These are phyloP conservation scores for Barnardius zonarius DNA, from an alignment of 2,113 vertebrate genomes.

Conservation along the genomic window DNA sequence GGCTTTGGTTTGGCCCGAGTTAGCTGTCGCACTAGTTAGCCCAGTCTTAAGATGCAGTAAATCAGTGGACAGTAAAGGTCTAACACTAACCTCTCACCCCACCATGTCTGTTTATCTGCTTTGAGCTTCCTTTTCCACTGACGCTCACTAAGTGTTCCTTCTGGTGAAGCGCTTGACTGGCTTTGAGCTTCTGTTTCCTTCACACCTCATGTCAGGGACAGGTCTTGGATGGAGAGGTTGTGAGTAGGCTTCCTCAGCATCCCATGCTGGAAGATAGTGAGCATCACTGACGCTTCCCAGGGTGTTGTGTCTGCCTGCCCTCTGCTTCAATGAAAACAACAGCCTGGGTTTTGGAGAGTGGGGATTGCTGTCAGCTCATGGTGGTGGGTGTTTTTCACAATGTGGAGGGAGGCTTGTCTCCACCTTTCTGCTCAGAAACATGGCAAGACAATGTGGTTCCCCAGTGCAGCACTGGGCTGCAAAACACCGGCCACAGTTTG, in stretches of 20 bases:
- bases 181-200: not conserved
- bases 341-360: not conserved
- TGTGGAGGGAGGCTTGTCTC: not conserved
- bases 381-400: rapidly evolving
- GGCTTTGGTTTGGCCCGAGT: not conserved
- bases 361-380: not conserved
- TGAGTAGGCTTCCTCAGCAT: not conserved
- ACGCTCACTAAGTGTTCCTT: not conserved
- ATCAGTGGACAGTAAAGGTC: not conserved
- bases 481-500: rapidly evolving
- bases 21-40: not conserved
- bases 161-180: not conserved
- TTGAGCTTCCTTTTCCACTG: not conserved
- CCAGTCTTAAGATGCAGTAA: not conserved
- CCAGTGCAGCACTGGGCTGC: rapidly evolving
- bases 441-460: not conserved
- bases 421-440: not conserved
- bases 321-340: rapidly evolving
- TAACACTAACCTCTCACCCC: not conserved
- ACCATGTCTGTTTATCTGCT: not conserved
- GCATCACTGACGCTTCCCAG: not conserved
- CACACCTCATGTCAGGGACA: not conserved
- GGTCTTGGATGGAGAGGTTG: not conserved
- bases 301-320: not conserved
- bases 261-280: not conserved